Conservation (phyloP, 2,113 vertebrate genomes). For the Shinisaurus crocodilurus region DNA sequence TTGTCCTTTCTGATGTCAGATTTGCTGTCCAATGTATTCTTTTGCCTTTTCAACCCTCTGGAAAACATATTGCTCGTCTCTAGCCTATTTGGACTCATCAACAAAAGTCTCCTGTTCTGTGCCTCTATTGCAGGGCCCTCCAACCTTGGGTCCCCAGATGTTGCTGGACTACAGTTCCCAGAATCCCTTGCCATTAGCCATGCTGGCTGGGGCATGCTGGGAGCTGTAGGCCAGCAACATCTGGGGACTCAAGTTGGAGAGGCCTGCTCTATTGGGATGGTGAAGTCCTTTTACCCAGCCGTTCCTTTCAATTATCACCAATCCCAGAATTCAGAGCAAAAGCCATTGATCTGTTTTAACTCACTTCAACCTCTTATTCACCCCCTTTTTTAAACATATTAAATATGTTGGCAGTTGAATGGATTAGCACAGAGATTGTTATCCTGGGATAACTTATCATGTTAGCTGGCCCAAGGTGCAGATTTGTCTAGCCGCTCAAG, state of each 20-base stretch:
- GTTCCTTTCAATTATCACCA: not conserved
- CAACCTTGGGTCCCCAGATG: no score
- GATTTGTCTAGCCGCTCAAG: not conserved
- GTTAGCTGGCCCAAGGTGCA: not conserved
- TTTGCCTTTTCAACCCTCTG: not conserved
- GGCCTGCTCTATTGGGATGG: not conserved
- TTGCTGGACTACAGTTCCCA: no score
- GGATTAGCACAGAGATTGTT: not conserved
- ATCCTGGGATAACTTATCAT: not conserved
- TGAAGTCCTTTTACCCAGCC: not conserved
- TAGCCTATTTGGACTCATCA: not conserved
- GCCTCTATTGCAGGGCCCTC: no score
- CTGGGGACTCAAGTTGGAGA: no score
- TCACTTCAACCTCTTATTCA: not conserved
- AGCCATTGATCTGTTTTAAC: not conserved
- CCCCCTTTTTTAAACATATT: not conserved
- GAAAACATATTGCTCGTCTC: not conserved
- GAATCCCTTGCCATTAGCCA: no score
- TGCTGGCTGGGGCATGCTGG: no score
- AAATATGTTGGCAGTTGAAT: not conserved
- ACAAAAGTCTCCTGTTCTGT: not conserved
- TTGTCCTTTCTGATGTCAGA: not conserved
- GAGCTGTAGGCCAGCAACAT: no score
- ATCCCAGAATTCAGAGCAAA: slow-evolving; percentile 7
- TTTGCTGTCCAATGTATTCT: not conserved